A percentile compares a stretch with the other conserved stretches of the same genome.
These are phyloP conservation scores for Nerophis ophidion DNA, from an alignment of 2,113 vertebrate species.

Conservation along the genomic window DNA sequence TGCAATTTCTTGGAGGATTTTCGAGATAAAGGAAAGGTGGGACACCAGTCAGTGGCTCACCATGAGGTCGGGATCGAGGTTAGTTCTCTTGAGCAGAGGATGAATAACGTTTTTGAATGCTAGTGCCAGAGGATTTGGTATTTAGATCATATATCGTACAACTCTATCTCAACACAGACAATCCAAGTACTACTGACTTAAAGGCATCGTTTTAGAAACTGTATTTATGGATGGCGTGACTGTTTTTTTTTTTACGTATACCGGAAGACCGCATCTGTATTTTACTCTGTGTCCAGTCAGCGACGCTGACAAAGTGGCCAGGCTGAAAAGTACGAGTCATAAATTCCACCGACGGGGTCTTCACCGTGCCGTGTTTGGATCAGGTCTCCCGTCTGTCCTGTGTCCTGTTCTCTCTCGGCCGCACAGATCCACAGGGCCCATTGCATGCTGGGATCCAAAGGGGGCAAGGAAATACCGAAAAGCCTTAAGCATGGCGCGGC, in stretches of 20 bases:
- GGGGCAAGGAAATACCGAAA: conserved; percentile 37
- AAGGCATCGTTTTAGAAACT: not conserved
- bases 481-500: conserved; percentile 22
- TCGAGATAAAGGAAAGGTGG: too few species aligned
- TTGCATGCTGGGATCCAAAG: conserved; percentile 56
- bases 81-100: too few species aligned
- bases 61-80: too few species aligned
- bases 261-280: conserved; percentile 21
- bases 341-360: conserved; percentile 54
- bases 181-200: not conserved
- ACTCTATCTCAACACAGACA: not conserved
- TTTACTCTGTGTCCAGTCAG: conserved; percentile 46
- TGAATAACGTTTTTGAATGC: too few species aligned
- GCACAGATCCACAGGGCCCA: conserved; percentile 36
- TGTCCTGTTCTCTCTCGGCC: conserved; percentile 30
- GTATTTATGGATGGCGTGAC: conserved; percentile 25
- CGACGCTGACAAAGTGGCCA: conserved; percentile 19
- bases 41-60: too few species aligned
- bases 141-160: too few species aligned
- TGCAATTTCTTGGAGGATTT: too few species aligned
- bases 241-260: conserved; percentile 30
- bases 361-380: conserved; percentile 63
- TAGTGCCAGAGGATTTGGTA: too few species aligned
- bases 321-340: conserved; percentile 46
- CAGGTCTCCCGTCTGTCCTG: conserved; percentile 64